Percentiles rank a stretch among this genome's conserved stretches.
These are phyloP conservation scores for Eristalinus aeneus DNA, from an alignment of 2,888 invertebrate species.

Conservation along the genomic window DNA sequence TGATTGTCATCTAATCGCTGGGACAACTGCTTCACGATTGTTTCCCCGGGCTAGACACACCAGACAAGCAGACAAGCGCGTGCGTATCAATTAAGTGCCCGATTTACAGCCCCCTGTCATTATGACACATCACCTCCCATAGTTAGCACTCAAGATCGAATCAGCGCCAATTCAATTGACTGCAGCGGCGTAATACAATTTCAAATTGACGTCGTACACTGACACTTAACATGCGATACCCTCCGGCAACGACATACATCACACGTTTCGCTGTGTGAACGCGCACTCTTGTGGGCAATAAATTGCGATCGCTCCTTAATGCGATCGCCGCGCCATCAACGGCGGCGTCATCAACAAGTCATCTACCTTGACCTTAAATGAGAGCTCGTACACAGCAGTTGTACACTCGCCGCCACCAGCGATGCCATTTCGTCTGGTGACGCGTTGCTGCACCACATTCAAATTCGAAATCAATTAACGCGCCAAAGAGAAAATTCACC, in stretches of 20 bases:
- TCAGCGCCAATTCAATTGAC: neutral
- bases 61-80: neutral
- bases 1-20: neutral
- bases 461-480: conserved; percentile 40
- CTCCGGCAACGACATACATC: conserved; percentile 41
- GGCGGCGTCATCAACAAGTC: conserved; percentile 21
- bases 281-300: conserved; percentile 23
- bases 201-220: conserved; percentile 24
- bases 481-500: conserved; percentile 17
- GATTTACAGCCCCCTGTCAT: neutral
- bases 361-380: conserved; percentile 63
- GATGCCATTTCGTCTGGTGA: conserved; percentile 39
- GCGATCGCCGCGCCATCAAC: conserved; percentile 4
- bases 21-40: neutral
- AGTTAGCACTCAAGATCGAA: conserved; percentile 5
- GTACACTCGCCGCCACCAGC: neutral
- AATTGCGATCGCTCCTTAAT: conserved; percentile 42
- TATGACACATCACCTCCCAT: conserved; percentile 5
- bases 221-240: conserved; percentile 26
- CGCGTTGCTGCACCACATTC: neutral
- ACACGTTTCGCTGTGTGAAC: conserved; percentile 27
- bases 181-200: conserved; percentile 8
- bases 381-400: neutral
- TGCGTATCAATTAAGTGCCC: neutral
- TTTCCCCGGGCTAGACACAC: neutral